These are phyloP conservation scores for Pantala flavescens DNA, from an alignment of 1,140 invertebrate genomes.

Conservation along the genomic window DNA sequence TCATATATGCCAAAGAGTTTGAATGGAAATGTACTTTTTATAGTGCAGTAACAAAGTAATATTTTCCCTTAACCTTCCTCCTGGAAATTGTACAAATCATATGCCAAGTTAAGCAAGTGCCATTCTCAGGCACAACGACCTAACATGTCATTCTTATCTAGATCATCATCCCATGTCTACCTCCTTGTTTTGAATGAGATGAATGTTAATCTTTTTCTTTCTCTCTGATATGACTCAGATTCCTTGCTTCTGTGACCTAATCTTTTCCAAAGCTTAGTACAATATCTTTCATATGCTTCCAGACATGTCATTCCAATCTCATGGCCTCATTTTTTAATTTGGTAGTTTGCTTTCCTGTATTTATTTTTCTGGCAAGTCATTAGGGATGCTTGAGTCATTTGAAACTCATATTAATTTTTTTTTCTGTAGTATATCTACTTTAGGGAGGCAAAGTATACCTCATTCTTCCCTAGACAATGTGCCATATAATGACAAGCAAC, in stretches of 20 bases:
- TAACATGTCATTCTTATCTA: background rate
- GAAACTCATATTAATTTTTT: background rate
- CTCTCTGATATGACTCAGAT: background rate
- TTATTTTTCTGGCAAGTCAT: slow-evolving; percentile 3
- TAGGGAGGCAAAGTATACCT: background rate
- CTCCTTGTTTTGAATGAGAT: slow-evolving; percentile 10
- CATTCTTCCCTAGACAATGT: background rate
- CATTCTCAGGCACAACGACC: background rate
- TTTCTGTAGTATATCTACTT: background rate
- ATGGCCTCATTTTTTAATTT: background rate
- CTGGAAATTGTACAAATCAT: slow-evolving; percentile 4
- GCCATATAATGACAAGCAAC: background rate
- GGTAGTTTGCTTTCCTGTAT: background rate
- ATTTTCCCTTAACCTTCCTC: background rate
- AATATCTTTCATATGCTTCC: background rate
- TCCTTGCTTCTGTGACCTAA: background rate
- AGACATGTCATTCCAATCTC: background rate
- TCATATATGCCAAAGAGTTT: slow-evolving; percentile 3
- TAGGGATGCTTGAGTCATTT: background rate
- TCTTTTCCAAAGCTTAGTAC: background rate
- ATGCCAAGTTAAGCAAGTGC: background rate
- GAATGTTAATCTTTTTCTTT: background rate
- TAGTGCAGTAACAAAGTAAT: background rate
- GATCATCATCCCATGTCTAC: slow-evolving; percentile 4
- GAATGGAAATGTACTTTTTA: background rate